A percentile compares a stretch with the other conserved stretches of the same genome.
Conservation (phyloP, 2,113 vertebrate genomes). For the Burhinus oedicnemus region DNA sequence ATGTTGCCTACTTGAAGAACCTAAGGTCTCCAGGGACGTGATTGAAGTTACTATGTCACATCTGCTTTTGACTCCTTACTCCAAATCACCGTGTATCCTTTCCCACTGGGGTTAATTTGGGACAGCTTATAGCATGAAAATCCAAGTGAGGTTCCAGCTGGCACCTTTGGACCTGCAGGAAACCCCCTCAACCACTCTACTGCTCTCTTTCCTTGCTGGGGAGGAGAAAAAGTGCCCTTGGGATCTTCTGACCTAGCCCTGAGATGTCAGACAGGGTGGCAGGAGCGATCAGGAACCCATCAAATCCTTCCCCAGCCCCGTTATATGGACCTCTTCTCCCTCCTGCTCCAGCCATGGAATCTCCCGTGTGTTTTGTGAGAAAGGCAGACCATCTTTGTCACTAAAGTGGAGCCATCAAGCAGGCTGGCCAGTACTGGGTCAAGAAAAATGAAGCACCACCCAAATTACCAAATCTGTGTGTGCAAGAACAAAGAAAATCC, state of each 20-base stretch:
- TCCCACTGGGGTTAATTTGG: background rate
- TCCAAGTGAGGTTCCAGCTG: background rate
- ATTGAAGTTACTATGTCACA: background rate
- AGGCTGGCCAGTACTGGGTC: background rate
- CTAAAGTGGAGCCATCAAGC: background rate
- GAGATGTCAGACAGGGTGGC: background rate
- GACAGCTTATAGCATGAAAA: background rate
- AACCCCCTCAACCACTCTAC: background rate
- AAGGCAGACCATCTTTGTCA: background rate
- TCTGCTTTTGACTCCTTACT: background rate
- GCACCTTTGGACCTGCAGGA: background rate
- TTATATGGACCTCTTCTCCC: background rate
- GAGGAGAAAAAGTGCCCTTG: background rate
- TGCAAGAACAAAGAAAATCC: background rate
- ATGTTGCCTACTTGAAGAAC: background rate
- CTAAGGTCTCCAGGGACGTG: background rate
- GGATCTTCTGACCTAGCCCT: background rate
- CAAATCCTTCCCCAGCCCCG: accelerated
- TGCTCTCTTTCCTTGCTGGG: background rate
- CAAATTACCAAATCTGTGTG: background rate
- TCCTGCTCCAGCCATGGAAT: background rate
- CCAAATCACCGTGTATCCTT: background rate
- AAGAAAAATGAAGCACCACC: background rate
- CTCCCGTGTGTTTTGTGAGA: background rate
- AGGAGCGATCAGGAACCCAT: background rate